Evolutionary conservation across 2,113 vertebrate species (phyloP).

Genomic region (Gobiocypris rarus): DNA sequence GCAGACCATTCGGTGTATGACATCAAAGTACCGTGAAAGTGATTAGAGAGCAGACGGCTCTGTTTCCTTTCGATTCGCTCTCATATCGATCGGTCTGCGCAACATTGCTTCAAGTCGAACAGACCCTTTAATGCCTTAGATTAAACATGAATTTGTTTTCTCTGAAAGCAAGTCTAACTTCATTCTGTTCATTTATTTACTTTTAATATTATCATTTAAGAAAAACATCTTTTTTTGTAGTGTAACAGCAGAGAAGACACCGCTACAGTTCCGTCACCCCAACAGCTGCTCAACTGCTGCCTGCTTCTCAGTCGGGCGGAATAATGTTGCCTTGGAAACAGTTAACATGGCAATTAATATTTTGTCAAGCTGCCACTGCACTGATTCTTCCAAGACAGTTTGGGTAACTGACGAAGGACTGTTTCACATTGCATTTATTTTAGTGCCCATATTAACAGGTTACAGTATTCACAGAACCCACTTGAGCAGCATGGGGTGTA

Average conservation of each 20-base stretch:
- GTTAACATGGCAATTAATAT: conserved; percentile 40
- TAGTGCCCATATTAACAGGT: neutral
- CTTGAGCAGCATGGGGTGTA: neutral
- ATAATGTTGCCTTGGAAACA: conserved; percentile 38
- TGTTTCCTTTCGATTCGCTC: too few relatives aligned
- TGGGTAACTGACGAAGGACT: conserved; percentile 15
- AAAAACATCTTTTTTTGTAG: neutral
- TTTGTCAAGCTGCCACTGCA: conserved; percentile 8
- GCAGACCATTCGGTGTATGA: too few relatives aligned
- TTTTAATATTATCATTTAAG: neutral
- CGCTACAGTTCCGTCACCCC: neutral
- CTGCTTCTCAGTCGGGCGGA: neutral
- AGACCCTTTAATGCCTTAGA: too few relatives aligned
- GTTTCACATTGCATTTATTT: neutral
- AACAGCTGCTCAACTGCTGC: conserved; percentile 25
- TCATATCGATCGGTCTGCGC: too few relatives aligned
- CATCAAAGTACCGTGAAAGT: too few relatives aligned
- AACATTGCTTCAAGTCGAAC: too few relatives aligned
- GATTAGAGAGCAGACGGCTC: too few relatives aligned
- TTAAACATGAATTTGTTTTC: neutral
- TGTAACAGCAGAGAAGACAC: conserved; percentile 7
- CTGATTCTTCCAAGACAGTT: conserved; percentile 3
- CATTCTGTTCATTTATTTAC: too few relatives aligned
- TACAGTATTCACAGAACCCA: neutral
- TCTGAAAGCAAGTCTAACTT: too few relatives aligned